These are phyloP conservation scores for Procambarus virginalis DNA, from an alignment of 1,140 invertebrate species.

Conservation along the genomic window DNA sequence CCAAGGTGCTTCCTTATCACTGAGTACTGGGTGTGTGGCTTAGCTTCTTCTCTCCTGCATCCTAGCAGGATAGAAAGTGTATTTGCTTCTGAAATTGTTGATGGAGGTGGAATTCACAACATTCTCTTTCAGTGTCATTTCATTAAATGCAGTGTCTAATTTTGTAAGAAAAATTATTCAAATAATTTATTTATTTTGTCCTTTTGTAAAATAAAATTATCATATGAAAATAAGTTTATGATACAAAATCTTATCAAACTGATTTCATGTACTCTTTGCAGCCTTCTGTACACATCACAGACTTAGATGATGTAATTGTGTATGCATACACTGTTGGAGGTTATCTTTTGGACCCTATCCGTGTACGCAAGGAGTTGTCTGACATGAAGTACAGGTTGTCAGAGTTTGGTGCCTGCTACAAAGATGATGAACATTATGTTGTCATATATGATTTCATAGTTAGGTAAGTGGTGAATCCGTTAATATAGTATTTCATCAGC, in stretches of 20 bases:
- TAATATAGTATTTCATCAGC: neutral
- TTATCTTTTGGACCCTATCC: conserved; percentile 71
- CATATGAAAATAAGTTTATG: too few species aligned
- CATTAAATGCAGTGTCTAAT: too few species aligned
- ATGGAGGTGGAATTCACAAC: too few species aligned
- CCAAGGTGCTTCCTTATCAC: too few species aligned
- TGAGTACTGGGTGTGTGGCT: too few species aligned
- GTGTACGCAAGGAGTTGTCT: conserved; percentile 69
- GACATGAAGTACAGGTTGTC: conserved; percentile 69
- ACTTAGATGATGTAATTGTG: conserved; percentile 72
- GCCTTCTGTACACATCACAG: conserved; percentile 70
- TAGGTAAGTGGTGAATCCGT: conserved; percentile 32
- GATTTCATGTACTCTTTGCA: conserved; percentile 19
- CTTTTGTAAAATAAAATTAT: too few species aligned
- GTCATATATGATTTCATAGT: conserved; percentile 72
- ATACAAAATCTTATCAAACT: neutral
- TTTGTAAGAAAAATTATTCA: too few species aligned
- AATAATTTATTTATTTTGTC: too few species aligned
- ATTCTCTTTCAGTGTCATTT: too few species aligned
- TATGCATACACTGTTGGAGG: conserved; percentile 72
- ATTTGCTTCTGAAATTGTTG: too few species aligned
- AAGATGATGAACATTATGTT: conserved; percentile 71
- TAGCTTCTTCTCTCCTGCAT: too few species aligned
- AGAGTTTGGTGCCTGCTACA: conserved; percentile 71
- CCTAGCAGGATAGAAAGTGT: too few species aligned